These are phyloP conservation scores for Falcaria lacertinaria DNA, from an alignment of 2,888 invertebrate genomes.

Conservation along the genomic window DNA sequence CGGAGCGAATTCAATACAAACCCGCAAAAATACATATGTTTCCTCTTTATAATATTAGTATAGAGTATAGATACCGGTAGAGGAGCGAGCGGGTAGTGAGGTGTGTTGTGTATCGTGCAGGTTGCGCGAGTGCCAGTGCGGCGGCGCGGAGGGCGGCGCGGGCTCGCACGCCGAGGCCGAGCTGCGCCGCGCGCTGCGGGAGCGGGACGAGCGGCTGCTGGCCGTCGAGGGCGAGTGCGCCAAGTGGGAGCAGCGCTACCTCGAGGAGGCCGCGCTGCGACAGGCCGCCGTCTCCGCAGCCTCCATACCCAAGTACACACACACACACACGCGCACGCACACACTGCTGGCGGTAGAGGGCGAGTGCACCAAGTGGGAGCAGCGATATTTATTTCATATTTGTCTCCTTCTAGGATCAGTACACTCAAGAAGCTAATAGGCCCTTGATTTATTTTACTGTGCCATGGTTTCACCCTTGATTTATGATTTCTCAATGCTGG, in stretches of 20 bases:
- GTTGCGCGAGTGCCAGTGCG: slow-evolving; percentile 56
- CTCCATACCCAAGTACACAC: slow-evolving; percentile 83
- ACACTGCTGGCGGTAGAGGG: slow-evolving; percentile 52
- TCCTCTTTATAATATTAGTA: too few species aligned
- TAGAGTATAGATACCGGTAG: too few species aligned
- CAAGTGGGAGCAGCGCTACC: slow-evolving; percentile 91
- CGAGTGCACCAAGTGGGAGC: slow-evolving; percentile 91
- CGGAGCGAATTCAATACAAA: too few species aligned
- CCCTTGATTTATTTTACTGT: slow-evolving; percentile 5
- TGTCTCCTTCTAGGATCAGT: too few species aligned
- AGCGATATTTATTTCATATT: too few species aligned
- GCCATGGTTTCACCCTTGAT: too few species aligned
- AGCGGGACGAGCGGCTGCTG: slow-evolving; percentile 67
- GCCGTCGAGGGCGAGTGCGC: slow-evolving; percentile 88
- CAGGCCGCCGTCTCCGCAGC: slow-evolving; percentile 91
- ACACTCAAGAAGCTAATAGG: too few species aligned
- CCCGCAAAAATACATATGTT: too few species aligned
- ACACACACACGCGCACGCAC: slow-evolving; percentile 5
- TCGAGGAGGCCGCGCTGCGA: slow-evolving; percentile 88
- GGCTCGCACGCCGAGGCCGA: slow-evolving; percentile 67
- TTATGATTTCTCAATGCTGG: too few species aligned
- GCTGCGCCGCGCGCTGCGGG: slow-evolving; percentile 68
- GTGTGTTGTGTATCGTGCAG: slow-evolving; percentile 22
- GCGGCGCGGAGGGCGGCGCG: slow-evolving; percentile 49
- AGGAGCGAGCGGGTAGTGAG: background rate